Percentiles rank a stretch among this genome's conserved stretches.
phyloP scores from a whole-genome alignment of 2,797 vertebrate species.

The Novumbra hubbsi region DNA sequence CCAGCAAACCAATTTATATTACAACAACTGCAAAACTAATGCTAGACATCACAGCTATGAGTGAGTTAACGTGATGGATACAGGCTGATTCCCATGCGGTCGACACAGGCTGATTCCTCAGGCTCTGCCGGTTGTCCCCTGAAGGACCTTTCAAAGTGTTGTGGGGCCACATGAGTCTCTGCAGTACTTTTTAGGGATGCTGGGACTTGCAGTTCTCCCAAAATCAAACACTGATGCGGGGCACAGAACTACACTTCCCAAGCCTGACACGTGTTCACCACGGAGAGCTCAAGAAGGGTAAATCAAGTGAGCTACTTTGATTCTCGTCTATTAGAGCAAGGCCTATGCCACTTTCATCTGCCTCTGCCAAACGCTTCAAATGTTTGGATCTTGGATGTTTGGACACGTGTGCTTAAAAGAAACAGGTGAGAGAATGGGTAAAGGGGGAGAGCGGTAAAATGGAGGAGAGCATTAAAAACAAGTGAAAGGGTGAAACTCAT shows the following conservation, averaged over 20 bases:
- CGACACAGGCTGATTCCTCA: slow-evolving; percentile 26
- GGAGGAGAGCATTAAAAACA: too few species aligned
- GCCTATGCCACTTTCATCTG: slow-evolving; percentile 8
- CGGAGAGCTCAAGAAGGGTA: slow-evolving; percentile 13
- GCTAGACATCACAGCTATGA: slow-evolving; percentile 19
- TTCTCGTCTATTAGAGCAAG: slow-evolving; percentile 10
- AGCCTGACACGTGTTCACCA: slow-evolving; percentile 7
- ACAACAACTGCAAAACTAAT: slow-evolving; percentile 16
- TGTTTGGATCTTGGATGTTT: too few species aligned
- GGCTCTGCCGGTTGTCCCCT: slow-evolving; percentile 21
- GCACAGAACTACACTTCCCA: slow-evolving; percentile 6
- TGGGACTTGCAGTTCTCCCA: slow-evolving; percentile 57
- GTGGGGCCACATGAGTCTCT: slow-evolving; percentile 43
- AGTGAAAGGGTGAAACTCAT: too few species aligned
- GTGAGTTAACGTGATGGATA: slow-evolving; percentile 11
- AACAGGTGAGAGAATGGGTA: too few species aligned
- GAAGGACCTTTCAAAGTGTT: slow-evolving; percentile 30
- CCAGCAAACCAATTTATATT: not conserved
- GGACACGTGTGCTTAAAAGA: too few species aligned
- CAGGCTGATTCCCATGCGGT: slow-evolving; percentile 29
- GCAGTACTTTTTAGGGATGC: slow-evolving; percentile 51
- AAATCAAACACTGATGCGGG: slow-evolving; percentile 1
- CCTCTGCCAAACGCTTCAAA: not conserved
- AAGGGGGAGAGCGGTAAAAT: too few species aligned
- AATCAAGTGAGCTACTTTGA: not conserved